Conservation (phyloP, 1,140 invertebrate genomes). For the Drusus annulatus region DNA sequence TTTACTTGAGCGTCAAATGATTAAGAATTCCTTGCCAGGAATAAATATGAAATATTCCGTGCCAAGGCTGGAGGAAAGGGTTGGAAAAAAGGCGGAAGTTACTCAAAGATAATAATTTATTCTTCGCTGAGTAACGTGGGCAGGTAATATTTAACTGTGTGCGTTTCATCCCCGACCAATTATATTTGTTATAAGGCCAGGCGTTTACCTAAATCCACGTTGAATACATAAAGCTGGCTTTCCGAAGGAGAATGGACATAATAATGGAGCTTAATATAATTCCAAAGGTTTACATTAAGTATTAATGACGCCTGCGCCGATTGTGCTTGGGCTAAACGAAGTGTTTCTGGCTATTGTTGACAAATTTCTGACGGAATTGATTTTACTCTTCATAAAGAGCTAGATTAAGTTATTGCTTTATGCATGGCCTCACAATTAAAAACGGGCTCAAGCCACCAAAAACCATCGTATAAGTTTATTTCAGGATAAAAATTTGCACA, state of each 20-base stretch:
- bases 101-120: not conserved
- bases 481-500: too few relatives aligned
- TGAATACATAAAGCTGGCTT: conserved; percentile 5
- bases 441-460: too few relatives aligned
- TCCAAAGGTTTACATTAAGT: conserved; percentile 24
- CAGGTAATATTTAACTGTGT: not conserved
- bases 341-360: conserved; percentile 29
- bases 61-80: not conserved
- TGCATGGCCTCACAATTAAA: too few relatives aligned
- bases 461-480: too few relatives aligned
- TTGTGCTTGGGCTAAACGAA: conserved; percentile 20
- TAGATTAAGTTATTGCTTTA: not conserved
- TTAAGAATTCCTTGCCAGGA: too few relatives aligned
- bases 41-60: too few relatives aligned
- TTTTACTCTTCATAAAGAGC: conserved; percentile 15
- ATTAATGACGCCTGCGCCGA: conserved; percentile 6
- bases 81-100: not conserved
- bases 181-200: conserved; percentile 6
- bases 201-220: conserved; percentile 10
- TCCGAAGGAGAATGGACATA: conserved; percentile 17
- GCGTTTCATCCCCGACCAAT: not conserved
- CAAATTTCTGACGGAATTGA: conserved; percentile 27
- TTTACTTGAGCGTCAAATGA: too few relatives aligned
- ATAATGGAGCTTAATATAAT: conserved; percentile 29
- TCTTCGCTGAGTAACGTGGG: not conserved